Percentiles rank a stretch among this genome's conserved stretches.
These are phyloP conservation scores for Drosophila paulistorum DNA, from an alignment of 1,140 invertebrate genomes.

Conservation along the genomic window DNA sequence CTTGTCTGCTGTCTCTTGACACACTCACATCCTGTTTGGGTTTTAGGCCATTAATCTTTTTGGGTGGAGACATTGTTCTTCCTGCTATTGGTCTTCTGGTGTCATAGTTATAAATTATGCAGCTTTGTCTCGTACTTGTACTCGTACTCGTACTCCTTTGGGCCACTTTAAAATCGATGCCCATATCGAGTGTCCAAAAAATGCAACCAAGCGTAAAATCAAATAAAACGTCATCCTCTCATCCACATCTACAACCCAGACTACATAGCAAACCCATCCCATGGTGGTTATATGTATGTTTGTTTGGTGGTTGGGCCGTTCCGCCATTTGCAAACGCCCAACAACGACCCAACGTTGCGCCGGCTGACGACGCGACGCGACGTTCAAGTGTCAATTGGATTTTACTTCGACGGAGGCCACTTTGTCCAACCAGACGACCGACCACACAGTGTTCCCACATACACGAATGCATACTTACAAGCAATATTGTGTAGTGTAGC, in stretches of 20 bases:
- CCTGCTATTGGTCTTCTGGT: slow-evolving; percentile 31
- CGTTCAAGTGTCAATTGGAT: slow-evolving; percentile 77
- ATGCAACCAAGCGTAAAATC: slow-evolving; percentile 76
- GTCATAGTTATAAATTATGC: slow-evolving; percentile 77
- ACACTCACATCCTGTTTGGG: slow-evolving; percentile 46
- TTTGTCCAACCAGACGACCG: slow-evolving; percentile 55
- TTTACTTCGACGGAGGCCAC: slow-evolving; percentile 67
- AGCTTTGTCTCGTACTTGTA: slow-evolving; percentile 23
- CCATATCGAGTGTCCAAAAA: slow-evolving; percentile 73
- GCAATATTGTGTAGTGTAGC: background rate
- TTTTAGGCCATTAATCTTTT: slow-evolving; percentile 69
- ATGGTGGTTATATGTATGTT: slow-evolving; percentile 5
- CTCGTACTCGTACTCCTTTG: background rate
- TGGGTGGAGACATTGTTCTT: slow-evolving; percentile 57
- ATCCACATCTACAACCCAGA: slow-evolving; percentile 47
- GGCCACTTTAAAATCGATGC: slow-evolving; percentile 72
- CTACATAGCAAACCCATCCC: background rate
- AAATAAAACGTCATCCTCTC: slow-evolving; percentile 77
- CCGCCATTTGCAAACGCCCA: slow-evolving; percentile 39
- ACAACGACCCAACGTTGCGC: slow-evolving; percentile 34
- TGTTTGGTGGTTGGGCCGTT: slow-evolving; percentile 13
- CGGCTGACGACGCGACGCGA: slow-evolving; percentile 46
- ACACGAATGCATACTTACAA: background rate
- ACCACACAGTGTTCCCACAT: slow-evolving; percentile 32
- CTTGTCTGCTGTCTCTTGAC: slow-evolving; percentile 36